Base-by-base conservation (phyloP, 2,113 vertebrate genomes). In the Cichladusa arquata region DNA sequence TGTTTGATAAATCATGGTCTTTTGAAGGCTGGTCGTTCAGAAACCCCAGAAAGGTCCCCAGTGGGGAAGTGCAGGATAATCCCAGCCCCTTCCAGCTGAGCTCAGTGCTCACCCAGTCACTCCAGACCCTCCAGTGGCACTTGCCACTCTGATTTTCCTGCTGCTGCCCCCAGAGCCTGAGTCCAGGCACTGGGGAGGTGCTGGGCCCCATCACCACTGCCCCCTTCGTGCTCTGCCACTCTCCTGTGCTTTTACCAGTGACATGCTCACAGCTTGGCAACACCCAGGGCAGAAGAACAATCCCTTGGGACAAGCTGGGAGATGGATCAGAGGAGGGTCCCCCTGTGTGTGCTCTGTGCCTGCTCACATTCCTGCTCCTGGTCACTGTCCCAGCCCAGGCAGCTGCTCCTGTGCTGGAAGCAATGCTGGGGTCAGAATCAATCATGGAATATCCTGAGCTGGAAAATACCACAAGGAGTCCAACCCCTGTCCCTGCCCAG, bases 231-330 rank as follows among this genome's bases (percentile, higher is more conserved):
- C 56, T 66, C 34, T 26, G 28, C 54, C 19, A 1, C 33, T 33
- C 29, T 45, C 33, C 33, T 1, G 0, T 19, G 73, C 34, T 45
- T 57, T 53, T 53, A 31, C n/a, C 0, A 0, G 5, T 8, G 58
- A 40, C 36, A 29, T 3, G 1, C 14, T 45, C 45, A 19, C 33
- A 48, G 78, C 24, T 66, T 4, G 47, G 36, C 47, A 60, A 25
- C 22, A 12, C 6, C 56, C 81, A 54, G 28, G 8, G 18, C 31
- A 61, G 45, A 9, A 44, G 45, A 61, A 50, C 47, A 20, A 25
- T 4, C 38, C 44, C 45, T 5, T 1, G 31, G 16, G 4, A 16
- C 26, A 2, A 2, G 8, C 28, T 5, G 61, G 26, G 81, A n/a
- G 62, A 16, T 1, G 56, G 64, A 14, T 3, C 6, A 42, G 34